Evolutionary conservation across 2,113 vertebrate species (phyloP), one percentile per base, ranked within the genome.

Genomic region (Tragelaphus buxtoni): DNA sequence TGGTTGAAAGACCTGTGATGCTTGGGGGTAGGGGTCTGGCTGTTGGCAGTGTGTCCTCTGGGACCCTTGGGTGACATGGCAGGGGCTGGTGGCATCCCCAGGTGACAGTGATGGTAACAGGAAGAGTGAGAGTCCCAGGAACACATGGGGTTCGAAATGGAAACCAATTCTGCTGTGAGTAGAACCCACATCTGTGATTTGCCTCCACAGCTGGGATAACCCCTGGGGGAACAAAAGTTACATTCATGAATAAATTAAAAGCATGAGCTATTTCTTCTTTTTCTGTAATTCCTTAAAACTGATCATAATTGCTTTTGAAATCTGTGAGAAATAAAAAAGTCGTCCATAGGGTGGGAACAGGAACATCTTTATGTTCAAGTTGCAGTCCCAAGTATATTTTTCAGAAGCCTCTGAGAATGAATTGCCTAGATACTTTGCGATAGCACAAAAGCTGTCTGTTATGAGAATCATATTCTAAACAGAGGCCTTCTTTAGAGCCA

Each of bases 381-480:
- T 39, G 20, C 72, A 22, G 11, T 45, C 28, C 58, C 9, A 7
- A 86, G 58, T 61, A 58, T 77, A 76, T 10, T 56, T 22, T 74
- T 53, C 85, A 84, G 65, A 90, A 30, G 30, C 30, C 26, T 58
- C 56, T 51, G 53, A 53, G 81, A 87, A 84, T 35, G 28, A 79
- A n/a, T 17, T 10, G 77, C 51, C 55, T 87, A 11, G 87, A 35
- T 16, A 18, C 86, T 74, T 32, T 13, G n/a, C 2, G 0, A 26
- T 18, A n/a, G 47, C 72, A 87, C 77, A 89, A 89, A 96, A 76
- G 82, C 72, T 81, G n/a, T 87, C 80, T 95, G 94, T 90, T 13
- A 2, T 14, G 26, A 94, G 79, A 84, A 7, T n/a, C 69, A 45
- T 39, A 26, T 24, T 76, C 79, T 79, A 18, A 61, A 93, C 60